A percentile compares a stretch with the other conserved stretches of the same genome.
phyloP scores from a whole-genome alignment of 2,113 vertebrate genomes.

The Isurus oxyrinchus region DNA sequence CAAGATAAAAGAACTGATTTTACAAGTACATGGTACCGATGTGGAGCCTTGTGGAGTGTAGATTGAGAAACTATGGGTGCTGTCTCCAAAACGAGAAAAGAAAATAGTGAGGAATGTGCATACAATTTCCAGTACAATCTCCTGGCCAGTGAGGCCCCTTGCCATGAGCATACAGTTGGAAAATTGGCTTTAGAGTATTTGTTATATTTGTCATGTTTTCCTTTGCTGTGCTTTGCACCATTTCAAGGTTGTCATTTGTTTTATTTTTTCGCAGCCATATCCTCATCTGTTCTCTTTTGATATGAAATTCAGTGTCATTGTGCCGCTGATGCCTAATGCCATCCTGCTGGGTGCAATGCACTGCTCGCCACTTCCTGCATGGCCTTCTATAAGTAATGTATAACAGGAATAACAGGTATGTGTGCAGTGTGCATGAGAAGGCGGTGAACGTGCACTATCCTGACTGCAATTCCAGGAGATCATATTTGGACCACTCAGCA shows the following conservation, averaged over 20 bases:
- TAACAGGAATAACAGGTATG: background rate
- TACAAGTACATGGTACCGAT: background rate
- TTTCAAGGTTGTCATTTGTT: background rate
- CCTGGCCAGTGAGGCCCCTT: background rate
- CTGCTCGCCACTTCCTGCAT: too few relatives aligned
- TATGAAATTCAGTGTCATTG: background rate
- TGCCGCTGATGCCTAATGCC: too few relatives aligned
- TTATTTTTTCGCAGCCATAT: background rate
- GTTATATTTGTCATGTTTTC: slow-evolving; percentile 3
- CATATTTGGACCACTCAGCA: too few relatives aligned
- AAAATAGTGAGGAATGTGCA: background rate
- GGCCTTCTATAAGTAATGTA: too few relatives aligned
- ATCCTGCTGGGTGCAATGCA: too few relatives aligned
- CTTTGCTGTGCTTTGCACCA: background rate
- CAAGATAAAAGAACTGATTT: background rate
- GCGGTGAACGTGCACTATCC: background rate
- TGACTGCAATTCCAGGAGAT: background rate
- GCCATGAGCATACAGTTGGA: background rate
- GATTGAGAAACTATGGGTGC: background rate
- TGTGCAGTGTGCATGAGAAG: background rate
- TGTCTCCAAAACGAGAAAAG: background rate
- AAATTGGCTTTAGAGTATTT: background rate
- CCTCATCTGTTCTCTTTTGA: background rate
- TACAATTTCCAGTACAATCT: background rate
- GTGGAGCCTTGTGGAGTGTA: background rate